Base-by-base conservation (phyloP, 92 coral and sea anemone genomes). In the Phenganax stokvisi region DNA sequence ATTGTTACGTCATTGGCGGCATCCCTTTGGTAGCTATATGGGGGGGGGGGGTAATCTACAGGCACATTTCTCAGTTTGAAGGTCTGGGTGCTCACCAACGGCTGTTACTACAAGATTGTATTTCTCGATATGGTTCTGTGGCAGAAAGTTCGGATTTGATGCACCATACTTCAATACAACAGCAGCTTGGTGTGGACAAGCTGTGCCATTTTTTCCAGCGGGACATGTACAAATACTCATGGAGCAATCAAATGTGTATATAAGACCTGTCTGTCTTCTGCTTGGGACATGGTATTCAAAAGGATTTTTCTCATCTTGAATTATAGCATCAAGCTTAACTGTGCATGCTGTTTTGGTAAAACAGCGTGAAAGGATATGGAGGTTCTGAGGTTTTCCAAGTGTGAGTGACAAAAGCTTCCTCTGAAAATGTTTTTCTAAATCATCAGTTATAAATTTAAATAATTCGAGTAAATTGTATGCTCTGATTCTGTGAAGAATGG, bases 111-210 rank as follows among this genome's bases (percentile, higher is more conserved):
- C 88, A 13, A 87, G 87, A 16, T 51, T 64, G 10, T 69, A 57
- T 60, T 87, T 87, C 53, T 79, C 90, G 12, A 47, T 37, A 6
- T 84, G 78, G 71, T 28, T 84, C 72, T 74, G 75, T 13, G 89
- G 89, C 58, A 83, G 58, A 31, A 71, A 84, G 63, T 74, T 87
- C 16, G 62, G 37, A 6, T 60, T 55, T 51, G 71, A 64, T 56
- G 56, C 57, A 10, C 85, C 83, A 80, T 74, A 69, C 66, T 85
- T 75, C 15, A 84, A 70, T 7, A 72, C 76, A 17, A 81, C 83
- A 9, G 88, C 88, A 73, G 85, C 85, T 70, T 84, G 88, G 69
- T 88, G 91, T 59, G 85, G 79, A 75, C 89, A 88, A 62, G 89
- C 81, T 20, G 75, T 85, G 56, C 87, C 89, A 79, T 88, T 77